Base-by-base conservation (phyloP, 2,888 invertebrate species). In the Xestoiulus laeticollis region DNA sequence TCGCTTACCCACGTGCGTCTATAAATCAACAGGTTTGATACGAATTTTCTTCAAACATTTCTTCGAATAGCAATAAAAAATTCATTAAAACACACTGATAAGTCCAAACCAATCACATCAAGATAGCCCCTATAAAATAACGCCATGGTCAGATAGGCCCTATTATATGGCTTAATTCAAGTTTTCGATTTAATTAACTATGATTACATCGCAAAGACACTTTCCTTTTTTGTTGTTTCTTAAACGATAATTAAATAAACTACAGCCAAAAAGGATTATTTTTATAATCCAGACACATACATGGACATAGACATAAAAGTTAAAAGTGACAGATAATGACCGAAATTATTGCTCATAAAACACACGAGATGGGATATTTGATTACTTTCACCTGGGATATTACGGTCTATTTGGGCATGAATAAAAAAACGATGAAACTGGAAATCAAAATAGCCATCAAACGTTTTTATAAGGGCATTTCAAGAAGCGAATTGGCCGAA, bases 331-430 rank as follows among this genome's bases (percentile, higher is more conserved):
- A 78, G 78, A 78, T 78, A 78, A 78, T 78, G 78, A 30, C 78
- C 78, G 78, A 78, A 78, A 78, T 78, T 78, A 78, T 78, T 78
- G 78, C 78, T 78, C 78, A 26, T 78, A 78, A 78, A 78, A 78
- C 78, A 78, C 78, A 14, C 78, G 78, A 78, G 30, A 78, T 78
- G 78, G 78, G 78, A 78, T 78, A 78, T 78, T 78, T 78, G 78
- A 78, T 78, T 78, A 78, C 78, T 78, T 78, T 78, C 78, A 78
- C 78, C 78, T 78, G 78, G 14, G 78, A 30, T 78, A 78, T 78
- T 78, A 78, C 78, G 78, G 78, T 78, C 78, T 78, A 78, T 78
- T 78, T 26, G 78, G 78, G 26, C 78, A 78, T 26, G 78, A 30
- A 78, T 68, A 78, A 78, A 78, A 78, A 78, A 78, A 26, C 26